Evolutionary conservation across 2,113 vertebrate species (phyloP).

Genomic region (Natator depressus): DNA sequence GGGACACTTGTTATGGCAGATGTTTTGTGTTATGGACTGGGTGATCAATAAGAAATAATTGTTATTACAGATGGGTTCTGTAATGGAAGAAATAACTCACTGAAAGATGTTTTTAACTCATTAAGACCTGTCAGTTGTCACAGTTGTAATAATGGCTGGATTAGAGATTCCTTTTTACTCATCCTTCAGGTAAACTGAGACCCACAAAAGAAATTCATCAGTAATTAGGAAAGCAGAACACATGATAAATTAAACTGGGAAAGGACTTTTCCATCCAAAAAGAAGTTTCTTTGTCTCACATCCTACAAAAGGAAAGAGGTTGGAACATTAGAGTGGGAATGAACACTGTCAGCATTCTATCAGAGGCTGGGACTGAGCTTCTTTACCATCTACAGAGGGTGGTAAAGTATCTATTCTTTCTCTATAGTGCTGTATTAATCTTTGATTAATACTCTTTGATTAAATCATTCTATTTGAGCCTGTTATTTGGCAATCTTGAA

Average conservation of each 20-base stretch:
- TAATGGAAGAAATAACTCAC: not conserved
- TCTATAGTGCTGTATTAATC: not conserved
- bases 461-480: not conserved
- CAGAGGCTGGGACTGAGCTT: not conserved
- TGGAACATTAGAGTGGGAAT: not conserved
- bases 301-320: not conserved
- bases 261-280: not conserved
- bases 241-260: not conserved
- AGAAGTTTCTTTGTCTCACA: not conserved
- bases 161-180: not conserved
- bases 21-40: too few relatives aligned
- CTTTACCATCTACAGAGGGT: not conserved
- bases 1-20: not conserved
- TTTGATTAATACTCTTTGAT: not conserved
- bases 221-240: not conserved
- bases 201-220: not conserved
- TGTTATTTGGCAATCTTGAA: not conserved
- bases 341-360: not conserved
- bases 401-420: not conserved
- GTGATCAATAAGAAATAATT: too few relatives aligned
- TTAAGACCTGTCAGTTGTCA: not conserved
- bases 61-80: not conserved
- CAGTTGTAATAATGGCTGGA: not conserved
- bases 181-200: not conserved
- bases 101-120: not conserved